Conservation (phyloP, 2,888 invertebrate genomes). For the Cryptus viduatorius region DNA sequence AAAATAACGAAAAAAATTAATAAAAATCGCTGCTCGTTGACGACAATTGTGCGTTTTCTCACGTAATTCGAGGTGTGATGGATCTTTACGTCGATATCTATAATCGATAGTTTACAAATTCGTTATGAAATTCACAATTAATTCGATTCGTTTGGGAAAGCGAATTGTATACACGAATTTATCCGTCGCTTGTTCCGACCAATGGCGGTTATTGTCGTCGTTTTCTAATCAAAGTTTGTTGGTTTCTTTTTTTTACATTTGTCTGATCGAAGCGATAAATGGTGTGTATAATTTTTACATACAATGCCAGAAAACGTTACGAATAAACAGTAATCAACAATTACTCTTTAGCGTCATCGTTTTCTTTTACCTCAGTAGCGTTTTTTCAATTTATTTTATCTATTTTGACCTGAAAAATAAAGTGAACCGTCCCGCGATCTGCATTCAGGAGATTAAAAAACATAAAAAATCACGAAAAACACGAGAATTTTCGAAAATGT, state of each 20-base stretch:
- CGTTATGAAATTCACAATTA: background rate
- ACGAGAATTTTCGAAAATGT: too few relatives aligned
- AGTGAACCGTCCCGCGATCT: too few relatives aligned
- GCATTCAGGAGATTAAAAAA: too few relatives aligned
- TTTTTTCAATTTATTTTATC: background rate
- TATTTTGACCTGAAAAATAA: too few relatives aligned
- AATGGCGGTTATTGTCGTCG: background rate
- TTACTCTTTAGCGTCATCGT: background rate
- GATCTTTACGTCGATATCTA: slow-evolving; percentile 18
- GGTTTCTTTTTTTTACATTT: background rate
- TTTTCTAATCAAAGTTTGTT: background rate
- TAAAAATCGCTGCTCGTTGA: slow-evolving; percentile 19
- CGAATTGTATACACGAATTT: background rate
- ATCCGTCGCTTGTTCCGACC: background rate
- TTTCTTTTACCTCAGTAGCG: background rate
- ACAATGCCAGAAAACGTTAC: background rate
- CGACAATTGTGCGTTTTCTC: slow-evolving; percentile 63
- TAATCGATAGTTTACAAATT: slow-evolving; percentile 16
- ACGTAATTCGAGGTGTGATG: slow-evolving; percentile 59
- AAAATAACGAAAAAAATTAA: background rate
- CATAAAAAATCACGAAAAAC: too few relatives aligned
- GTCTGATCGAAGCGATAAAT: background rate
- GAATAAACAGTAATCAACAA: background rate
- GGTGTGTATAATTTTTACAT: background rate
- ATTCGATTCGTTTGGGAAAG: background rate